A percentile compares a stretch with the other conserved stretches of the same genome.
Evolutionary conservation across 1,140 invertebrate genomes (phyloP).

Genomic region (Fopius arisanus): DNA sequence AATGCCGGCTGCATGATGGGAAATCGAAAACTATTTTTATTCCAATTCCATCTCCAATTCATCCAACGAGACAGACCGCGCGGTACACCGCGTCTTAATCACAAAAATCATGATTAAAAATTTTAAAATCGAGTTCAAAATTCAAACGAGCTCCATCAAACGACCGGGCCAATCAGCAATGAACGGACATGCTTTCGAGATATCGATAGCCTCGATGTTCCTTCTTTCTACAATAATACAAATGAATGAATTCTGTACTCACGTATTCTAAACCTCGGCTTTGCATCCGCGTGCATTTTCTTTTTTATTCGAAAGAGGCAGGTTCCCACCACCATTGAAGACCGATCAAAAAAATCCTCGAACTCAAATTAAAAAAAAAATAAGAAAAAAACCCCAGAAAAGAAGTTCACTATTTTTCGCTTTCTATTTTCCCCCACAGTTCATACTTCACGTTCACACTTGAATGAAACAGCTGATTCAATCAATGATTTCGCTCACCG

Average conservation of each 20-base stretch:
- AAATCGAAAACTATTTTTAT: neutral
- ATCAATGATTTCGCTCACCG: neutral
- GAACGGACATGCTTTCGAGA: no score
- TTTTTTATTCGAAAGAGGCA: constrained; percentile 47
- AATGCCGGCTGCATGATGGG: neutral
- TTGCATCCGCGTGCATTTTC: constrained; percentile 50
- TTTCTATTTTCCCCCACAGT: neutral
- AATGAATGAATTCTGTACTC: no score
- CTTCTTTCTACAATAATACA: no score
- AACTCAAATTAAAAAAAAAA: neutral
- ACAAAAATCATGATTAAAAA: no score
- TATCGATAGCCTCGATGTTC: no score
- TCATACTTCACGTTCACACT: neutral
- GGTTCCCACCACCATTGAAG: constrained; percentile 50
- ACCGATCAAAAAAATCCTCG: neutral
- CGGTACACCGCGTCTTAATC: no score
- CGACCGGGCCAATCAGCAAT: no score
- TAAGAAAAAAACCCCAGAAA: neutral
- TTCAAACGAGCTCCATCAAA: no score
- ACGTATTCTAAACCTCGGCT: constrained; percentile 48
- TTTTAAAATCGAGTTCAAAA: no score
- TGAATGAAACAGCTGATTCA: no score
- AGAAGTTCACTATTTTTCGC: neutral
- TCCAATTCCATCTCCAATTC: neutral
- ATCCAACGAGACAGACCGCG: no score